These are phyloP conservation scores for Oceanodroma leucorhoa DNA, from an alignment of 2,797 vertebrate species.

Conservation along the genomic window DNA sequence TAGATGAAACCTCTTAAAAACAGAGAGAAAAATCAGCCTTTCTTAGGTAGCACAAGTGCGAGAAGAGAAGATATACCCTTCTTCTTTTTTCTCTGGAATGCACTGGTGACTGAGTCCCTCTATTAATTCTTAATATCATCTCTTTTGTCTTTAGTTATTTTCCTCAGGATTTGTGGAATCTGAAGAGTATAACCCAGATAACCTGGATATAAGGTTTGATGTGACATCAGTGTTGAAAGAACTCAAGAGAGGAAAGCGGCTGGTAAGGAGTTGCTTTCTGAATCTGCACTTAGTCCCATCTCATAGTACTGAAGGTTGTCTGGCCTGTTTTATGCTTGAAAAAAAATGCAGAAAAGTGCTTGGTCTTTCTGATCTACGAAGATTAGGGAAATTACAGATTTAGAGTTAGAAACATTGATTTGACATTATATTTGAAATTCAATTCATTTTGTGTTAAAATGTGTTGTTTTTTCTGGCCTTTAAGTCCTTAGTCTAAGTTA, in stretches of 20 bases:
- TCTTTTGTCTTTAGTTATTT: constrained; percentile 67
- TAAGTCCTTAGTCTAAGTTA: background rate
- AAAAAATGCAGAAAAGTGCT: background rate
- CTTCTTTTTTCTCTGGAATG: background rate
- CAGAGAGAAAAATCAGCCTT: background rate
- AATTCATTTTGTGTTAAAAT: background rate
- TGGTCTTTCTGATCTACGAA: background rate
- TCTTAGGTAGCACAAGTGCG: background rate
- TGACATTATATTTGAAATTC: background rate
- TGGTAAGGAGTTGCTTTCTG: constrained; percentile 66
- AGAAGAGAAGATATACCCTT: background rate
- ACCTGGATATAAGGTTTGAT: constrained; percentile 65
- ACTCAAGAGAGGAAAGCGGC: constrained; percentile 70
- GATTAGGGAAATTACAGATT: background rate
- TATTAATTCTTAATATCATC: background rate
- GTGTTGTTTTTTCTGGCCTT: background rate
- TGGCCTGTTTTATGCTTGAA: background rate
- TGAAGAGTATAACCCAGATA: constrained; percentile 49
- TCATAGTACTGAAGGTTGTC: background rate
- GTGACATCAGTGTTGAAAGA: constrained; percentile 72
- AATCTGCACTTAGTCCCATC: background rate
- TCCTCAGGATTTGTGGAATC: constrained; percentile 76
- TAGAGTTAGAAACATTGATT: background rate
- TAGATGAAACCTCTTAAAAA: background rate
- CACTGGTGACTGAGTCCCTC: background rate